Evolutionary conservation across 2,113 vertebrate genomes (phyloP).

Genomic region (Tachysurus fulvidraco): DNA sequence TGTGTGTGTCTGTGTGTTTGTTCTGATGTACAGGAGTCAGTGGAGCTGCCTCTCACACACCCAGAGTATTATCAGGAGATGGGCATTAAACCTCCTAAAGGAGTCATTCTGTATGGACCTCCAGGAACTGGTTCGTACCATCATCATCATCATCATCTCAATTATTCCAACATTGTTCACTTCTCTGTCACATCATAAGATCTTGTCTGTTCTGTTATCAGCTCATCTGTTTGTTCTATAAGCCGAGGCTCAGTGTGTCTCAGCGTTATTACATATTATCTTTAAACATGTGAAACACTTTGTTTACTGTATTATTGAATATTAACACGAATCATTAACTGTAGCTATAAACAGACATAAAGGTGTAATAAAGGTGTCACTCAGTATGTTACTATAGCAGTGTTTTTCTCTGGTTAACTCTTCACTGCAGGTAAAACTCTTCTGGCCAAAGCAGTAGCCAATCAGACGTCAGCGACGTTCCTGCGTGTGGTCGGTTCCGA

Average conservation of each 20-base stretch:
- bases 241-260: too few relatives aligned
- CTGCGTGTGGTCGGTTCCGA: slow-evolving; percentile 93
- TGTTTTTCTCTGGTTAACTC: neutral
- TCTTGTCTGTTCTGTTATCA: neutral
- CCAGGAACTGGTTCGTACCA: slow-evolving; percentile 88
- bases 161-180: neutral
- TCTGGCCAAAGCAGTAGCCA: slow-evolving; percentile 95
- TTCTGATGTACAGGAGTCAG: slow-evolving; percentile 81
- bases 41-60: slow-evolving; percentile 96
- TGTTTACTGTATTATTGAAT: too few relatives aligned
- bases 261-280: too few relatives aligned
- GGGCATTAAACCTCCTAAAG: slow-evolving; percentile 99
- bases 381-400: neutral
- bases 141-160: neutral
- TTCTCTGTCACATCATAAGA: neutral
- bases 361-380: neutral
- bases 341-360: neutral
- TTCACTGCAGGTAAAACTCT: slow-evolving; percentile 86
- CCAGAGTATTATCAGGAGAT: slow-evolving; percentile 99
- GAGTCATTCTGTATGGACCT: slow-evolving; percentile 93
- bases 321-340: too few relatives aligned
- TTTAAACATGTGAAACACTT: too few relatives aligned
- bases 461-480: slow-evolving; percentile 97
- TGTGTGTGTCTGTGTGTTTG: neutral
- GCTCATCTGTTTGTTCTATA: too few relatives aligned